Conservation (phyloP, 2,888 invertebrate genomes). For the Leptinotarsa juncta region DNA sequence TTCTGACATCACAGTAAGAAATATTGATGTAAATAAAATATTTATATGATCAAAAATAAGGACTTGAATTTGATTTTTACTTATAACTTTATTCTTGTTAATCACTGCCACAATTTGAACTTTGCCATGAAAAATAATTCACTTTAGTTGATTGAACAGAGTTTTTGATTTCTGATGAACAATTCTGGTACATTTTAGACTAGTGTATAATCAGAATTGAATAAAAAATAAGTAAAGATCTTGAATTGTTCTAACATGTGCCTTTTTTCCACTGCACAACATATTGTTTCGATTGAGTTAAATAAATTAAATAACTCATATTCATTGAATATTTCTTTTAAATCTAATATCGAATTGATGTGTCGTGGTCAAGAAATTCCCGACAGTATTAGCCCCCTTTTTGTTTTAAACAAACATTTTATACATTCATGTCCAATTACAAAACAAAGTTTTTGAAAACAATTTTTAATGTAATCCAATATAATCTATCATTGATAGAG, state of each 20-base stretch:
- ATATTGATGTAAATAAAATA: constrained; percentile 6
- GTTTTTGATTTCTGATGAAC: not conserved
- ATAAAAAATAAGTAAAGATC: not conserved
- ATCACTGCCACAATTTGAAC: constrained; percentile 22
- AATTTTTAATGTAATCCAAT: too few relatives aligned
- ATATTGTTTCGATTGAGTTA: not conserved
- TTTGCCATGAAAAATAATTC: not conserved
- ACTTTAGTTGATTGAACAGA: not conserved
- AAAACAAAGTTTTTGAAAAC: too few relatives aligned
- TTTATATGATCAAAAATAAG: constrained; percentile 6
- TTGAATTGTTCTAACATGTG: constrained; percentile 48
- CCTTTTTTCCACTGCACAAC: constrained; percentile 34
- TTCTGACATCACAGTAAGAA: too few relatives aligned
- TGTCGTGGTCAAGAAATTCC: too few relatives aligned
- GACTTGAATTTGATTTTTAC: not conserved
- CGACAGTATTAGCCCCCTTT: too few relatives aligned
- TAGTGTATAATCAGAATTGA: constrained; percentile 23
- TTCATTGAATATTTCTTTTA: too few relatives aligned
- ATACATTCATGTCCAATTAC: too few relatives aligned
- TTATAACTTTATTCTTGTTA: not conserved
- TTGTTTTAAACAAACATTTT: too few relatives aligned
- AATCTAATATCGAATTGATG: too few relatives aligned
- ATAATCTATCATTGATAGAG: too few relatives aligned
- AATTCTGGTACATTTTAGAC: constrained; percentile 41
- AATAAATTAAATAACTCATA: too few relatives aligned